Evolutionary conservation across 2,888 invertebrate species (phyloP).

Genomic region (Cyaniris semiargus): DNA sequence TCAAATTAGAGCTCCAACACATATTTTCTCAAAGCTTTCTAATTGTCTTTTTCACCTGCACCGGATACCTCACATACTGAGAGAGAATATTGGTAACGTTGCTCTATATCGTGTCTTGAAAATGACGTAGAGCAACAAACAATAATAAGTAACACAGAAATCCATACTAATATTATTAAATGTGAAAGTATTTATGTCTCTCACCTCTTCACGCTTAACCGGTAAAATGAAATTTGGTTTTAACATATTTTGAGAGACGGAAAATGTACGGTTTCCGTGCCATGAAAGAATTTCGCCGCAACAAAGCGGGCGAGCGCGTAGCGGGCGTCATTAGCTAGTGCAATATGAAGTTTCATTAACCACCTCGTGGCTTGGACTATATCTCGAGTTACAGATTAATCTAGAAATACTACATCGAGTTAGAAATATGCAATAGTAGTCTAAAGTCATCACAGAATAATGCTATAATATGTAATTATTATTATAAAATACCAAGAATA

Average conservation of each 20-base stretch:
- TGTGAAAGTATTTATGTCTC: no score
- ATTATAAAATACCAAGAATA: background rate
- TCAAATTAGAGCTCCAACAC: background rate
- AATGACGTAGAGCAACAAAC: background rate
- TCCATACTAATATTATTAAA: no score
- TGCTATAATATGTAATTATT: background rate
- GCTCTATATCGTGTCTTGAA: no score
- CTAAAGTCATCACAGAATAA: background rate
- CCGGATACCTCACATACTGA: background rate
- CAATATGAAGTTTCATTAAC: background rate
- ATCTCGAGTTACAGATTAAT: background rate
- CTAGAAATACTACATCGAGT: background rate
- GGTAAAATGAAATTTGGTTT: no score
- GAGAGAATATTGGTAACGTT: background rate
- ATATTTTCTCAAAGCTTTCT: slow-evolving; percentile 12
- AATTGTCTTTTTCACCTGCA: background rate
- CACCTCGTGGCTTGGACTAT: no score
- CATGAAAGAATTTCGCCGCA: no score
- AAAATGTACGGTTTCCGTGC: no score
- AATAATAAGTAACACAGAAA: background rate
- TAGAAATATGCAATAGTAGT: background rate
- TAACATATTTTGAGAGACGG: no score
- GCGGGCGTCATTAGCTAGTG: background rate
- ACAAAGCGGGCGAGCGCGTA: no score
- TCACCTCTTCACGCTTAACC: no score